Evolutionary conservation across 2,888 invertebrate species (phyloP).

Genomic region (Marasmarcha lunaedactyla): DNA sequence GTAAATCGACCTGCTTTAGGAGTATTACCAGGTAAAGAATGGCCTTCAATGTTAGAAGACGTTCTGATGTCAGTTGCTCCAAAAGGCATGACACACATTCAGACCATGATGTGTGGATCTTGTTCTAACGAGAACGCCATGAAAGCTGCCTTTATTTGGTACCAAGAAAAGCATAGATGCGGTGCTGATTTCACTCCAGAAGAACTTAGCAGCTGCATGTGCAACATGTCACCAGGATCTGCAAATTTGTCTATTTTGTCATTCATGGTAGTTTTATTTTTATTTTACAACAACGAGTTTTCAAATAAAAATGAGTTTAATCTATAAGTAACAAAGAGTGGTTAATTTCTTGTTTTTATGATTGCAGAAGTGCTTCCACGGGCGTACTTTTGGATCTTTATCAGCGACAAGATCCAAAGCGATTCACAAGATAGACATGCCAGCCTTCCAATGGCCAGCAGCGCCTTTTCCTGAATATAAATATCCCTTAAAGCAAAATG

Average conservation of each 20-base stretch:
- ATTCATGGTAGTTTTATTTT: background rate
- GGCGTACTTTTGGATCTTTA: conserved; percentile 88
- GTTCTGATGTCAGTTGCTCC: conserved; percentile 85
- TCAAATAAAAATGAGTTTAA: too few species aligned
- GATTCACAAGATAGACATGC: conserved; percentile 95
- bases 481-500: conserved; percentile 89
- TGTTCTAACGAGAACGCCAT: conserved; percentile 98
- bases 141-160: conserved; percentile 93
- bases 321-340: too few species aligned
- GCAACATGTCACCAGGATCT: conserved; percentile 88
- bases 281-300: too few species aligned
- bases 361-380: conserved; percentile 90
- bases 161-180: conserved; percentile 76
- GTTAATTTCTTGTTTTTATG: too few species aligned
- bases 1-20: conserved; percentile 97
- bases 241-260: conserved; percentile 87
- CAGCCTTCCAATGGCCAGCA: conserved; percentile 95
- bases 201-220: conserved; percentile 85
- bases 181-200: conserved; percentile 77
- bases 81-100: conserved; percentile 78
- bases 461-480: conserved; percentile 91
- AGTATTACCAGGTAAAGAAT: conserved; percentile 90
- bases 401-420: conserved; percentile 94
- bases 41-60: conserved; percentile 80
- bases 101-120: conserved; percentile 98